Evolutionary conservation across 2,888 invertebrate species (phyloP), one percentile per base, ranked within the genome.

Genomic region (Lasioglossum marginatum): DNA sequence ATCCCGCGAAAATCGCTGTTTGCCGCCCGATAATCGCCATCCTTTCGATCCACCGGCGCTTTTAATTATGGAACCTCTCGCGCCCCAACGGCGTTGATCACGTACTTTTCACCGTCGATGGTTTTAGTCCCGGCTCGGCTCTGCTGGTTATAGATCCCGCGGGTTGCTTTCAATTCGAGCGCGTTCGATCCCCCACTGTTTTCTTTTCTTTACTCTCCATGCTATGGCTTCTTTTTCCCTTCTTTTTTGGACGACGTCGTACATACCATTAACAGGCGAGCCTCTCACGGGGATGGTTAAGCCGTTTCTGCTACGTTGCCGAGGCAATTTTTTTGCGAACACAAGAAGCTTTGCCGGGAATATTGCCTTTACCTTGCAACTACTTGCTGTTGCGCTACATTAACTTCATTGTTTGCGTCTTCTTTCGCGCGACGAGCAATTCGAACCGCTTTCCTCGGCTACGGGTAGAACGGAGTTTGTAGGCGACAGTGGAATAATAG

Each of bases 1-100:
- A 68, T 63, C 45, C 68, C 74, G 71, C 73, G 66, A 75, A 68
- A 77, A 81, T 79, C 79, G 73, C 66, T 86, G 82, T 91, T 89
- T 88, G 88, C 82, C 71, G 78, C 66, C 83, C 85, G 87, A 86
- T 89, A 87, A 90, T 91, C 90, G 87, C 79, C 27, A 16, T 27
- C 82, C 70, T 60, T 83, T 80, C 85, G 77, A 81, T 80, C 40
- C 71, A 19, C 68, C 27, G 34, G 74, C 52, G 86, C 80, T 88
- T 88, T 88, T 86, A 86, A 88, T 86, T 83, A 83, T 68, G 34
- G 60, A 71, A 40, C 27, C 70, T 40, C 70, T 70, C 68, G 68
- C 68, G 40, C 23, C 70, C 70, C 75, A 19, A 52, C 48, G 27
- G 19, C 66, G 74, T 80, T n/a, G 37, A 63, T 78, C 78, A 27